Evolutionary conservation across 2,113 vertebrate species (phyloP), one percentile per base, ranked within the genome.

Genomic region (Hystrix brachyura): DNA sequence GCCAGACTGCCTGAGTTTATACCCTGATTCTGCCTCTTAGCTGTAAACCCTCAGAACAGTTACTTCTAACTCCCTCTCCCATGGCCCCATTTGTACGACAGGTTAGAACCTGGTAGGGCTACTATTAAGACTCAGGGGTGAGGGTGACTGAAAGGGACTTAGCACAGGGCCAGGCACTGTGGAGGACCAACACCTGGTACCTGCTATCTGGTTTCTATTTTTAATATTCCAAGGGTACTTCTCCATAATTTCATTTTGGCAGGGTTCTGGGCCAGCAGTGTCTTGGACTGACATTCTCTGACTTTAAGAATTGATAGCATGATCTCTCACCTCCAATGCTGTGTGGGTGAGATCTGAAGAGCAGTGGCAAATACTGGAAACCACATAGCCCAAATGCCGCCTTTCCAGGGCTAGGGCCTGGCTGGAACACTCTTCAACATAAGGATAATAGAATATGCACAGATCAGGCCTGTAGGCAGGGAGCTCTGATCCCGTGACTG

Each of bases 151-250:
- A 81, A 25, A 7, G 87, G 69, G 43, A 34, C 29, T 55, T 0
- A 18, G 38, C n/a, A 38, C 9, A 23, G 83, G 84, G 23, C 27
- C 69, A 57, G 80, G 38, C 4, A 19, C 59, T 19, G 18, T 5
- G 34, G 15, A 32, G 55, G 43, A 55, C 72, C 64, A 3, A 23
- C 0, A 29, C 17, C 4, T 0, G 23, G 1, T 5, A 55, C n/a
- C 74, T 83, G 84, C 25, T 43, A 13, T 34, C 14, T 34, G 62
- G 67, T 55, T 60, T 62, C 91, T 81, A 38, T 32, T 55, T 29
- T n/a, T n/a, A 94, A 48, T 38, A 27, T 84, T 87, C 65, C 74
- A 71, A 90, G 69, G 94, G 67, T 29, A 67, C 43, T 48, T 85
- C 59, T 78, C 71, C 21, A 8, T 10, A 53, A 76, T 69, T 89